A percentile compares a stretch with the other conserved stretches of the same genome.
Conservation (phyloP, 2,797 vertebrate species). For the Eulemur mongoz region DNA sequence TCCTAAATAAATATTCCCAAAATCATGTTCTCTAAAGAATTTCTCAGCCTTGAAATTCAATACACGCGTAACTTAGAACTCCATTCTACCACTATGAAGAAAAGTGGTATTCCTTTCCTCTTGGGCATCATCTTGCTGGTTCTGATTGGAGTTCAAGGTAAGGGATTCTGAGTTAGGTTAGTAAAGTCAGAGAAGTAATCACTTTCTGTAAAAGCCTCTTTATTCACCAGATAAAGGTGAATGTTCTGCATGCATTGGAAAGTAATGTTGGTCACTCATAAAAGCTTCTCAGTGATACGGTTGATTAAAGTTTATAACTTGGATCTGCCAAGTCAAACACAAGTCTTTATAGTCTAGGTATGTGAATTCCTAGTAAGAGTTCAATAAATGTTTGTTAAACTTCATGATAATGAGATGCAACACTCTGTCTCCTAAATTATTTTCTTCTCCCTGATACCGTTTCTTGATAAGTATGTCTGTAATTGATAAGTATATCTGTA, state of each 20-base stretch:
- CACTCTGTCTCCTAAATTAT: neutral
- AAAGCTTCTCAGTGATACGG: neutral
- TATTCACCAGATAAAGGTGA: neutral
- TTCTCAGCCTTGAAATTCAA: neutral
- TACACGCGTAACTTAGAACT: neutral
- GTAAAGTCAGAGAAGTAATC: neutral
- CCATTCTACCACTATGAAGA: conserved; percentile 56
- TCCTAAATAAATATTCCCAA: conserved; percentile 69
- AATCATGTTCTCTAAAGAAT: conserved; percentile 10
- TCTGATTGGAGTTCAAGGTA: conserved; percentile 69
- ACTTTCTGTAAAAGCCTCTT: neutral
- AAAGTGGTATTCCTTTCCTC: neutral
- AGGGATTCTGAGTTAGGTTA: conserved; percentile 25
- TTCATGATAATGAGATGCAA: neutral
- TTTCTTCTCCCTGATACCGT: neutral
- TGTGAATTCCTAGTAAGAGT: conserved; percentile 1
- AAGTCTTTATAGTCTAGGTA: neutral
- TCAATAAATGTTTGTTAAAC: neutral
- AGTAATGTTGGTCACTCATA: neutral
- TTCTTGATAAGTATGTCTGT: neutral
- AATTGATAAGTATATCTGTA: neutral
- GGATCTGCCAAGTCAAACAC: conserved; percentile 37
- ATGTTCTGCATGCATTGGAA: neutral
- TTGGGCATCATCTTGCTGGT: conserved; percentile 53
- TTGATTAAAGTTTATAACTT: conserved; percentile 23